Evolutionary conservation across 2,113 vertebrate species (phyloP), one percentile per base, ranked within the genome.

Genomic region (Poicephalus gulielmi): DNA sequence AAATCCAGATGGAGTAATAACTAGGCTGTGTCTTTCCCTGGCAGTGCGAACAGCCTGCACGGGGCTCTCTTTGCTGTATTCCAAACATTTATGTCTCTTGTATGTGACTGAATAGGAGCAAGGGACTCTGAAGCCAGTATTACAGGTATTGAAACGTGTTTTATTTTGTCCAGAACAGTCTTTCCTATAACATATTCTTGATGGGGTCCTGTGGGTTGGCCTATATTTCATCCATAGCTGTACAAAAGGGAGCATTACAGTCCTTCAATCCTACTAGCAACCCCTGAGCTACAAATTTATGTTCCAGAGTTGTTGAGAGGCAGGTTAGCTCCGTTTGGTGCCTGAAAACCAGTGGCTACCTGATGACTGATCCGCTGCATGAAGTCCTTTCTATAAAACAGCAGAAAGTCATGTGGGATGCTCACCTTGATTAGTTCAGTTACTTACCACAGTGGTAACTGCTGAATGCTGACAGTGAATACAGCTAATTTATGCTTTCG

Each of bases 391-490:
- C 67, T 55, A 22, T 68, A 52, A 71, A 70, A 35, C 3, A 41
- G 62, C 30, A 50, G 43, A 47, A 59, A 47, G 25, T 60, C 16
- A 5, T 17, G 20, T 44, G 43, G 41, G 24, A 15, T 25, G 24
- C 37, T 43, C 60, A 39, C 59, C 39, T 66, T 47, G n/a, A 46
- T 77, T 41, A 57, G 8, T 62, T 37, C 33, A 44, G 57, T 30
- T 25, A 23, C 23, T 87, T 86, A 19, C 20, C 19, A 10, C 28
- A 83, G 70, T 37, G 25, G 50, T 67, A 66, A 39, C 78, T 96
- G 92, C 87, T 94, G 96, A 92, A 90, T 30, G 35, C 37, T 95
- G 81, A 79, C 88, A 80, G 71, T 93, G 69, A 91, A 86, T 53
- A 69, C 15, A 78, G 22, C 39, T 35, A 62, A 35, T 49, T 95